Evolutionary conservation across 2,888 invertebrate species (phyloP).

Genomic region (Hirtodrosophila histrioides): DNA sequence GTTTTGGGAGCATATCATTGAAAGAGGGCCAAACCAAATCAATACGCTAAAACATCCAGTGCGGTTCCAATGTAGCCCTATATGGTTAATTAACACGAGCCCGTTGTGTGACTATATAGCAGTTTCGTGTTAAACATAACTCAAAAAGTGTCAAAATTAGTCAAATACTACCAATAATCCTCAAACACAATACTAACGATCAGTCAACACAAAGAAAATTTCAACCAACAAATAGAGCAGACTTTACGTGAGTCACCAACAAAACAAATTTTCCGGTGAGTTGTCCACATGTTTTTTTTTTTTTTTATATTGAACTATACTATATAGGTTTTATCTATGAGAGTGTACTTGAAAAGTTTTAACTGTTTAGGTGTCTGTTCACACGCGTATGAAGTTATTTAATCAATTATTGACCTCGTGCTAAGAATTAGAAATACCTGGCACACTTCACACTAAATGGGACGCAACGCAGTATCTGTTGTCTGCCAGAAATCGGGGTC

Average conservation of each 20-base stretch:
- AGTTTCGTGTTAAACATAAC: slow-evolving; percentile 78
- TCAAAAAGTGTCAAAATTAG: slow-evolving; percentile 29
- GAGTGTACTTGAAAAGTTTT: not conserved
- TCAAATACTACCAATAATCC: slow-evolving; percentile 38
- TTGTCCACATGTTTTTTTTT: slow-evolving; percentile 29
- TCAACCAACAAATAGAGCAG: slow-evolving; percentile 24
- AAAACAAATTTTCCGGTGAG: slow-evolving; percentile 75
- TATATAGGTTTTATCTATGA: not conserved
- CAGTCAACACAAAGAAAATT: slow-evolving; percentile 15
- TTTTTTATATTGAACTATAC: slow-evolving; percentile 5
- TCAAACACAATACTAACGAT: slow-evolving; percentile 16
- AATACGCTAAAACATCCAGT: slow-evolving; percentile 34
- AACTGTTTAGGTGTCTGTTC: slow-evolving; percentile 11
- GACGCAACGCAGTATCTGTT: slow-evolving; percentile 9
- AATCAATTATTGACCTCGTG: slow-evolving; percentile 36
- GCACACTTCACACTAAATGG: slow-evolving; percentile 1
- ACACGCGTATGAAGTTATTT: slow-evolving; percentile 8
- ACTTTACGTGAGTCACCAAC: slow-evolving; percentile 65
- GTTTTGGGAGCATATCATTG: not conserved
- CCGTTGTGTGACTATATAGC: slow-evolving; percentile 77
- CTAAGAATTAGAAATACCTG: slow-evolving; percentile 1
- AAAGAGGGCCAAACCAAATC: slow-evolving; percentile 29
- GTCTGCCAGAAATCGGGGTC: slow-evolving; percentile 47
- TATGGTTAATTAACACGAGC: slow-evolving; percentile 79
- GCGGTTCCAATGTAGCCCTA: slow-evolving; percentile 82